phyloP scores from a whole-genome alignment of 2,888 invertebrate genomes.

The Branchellion lobata region DNA sequence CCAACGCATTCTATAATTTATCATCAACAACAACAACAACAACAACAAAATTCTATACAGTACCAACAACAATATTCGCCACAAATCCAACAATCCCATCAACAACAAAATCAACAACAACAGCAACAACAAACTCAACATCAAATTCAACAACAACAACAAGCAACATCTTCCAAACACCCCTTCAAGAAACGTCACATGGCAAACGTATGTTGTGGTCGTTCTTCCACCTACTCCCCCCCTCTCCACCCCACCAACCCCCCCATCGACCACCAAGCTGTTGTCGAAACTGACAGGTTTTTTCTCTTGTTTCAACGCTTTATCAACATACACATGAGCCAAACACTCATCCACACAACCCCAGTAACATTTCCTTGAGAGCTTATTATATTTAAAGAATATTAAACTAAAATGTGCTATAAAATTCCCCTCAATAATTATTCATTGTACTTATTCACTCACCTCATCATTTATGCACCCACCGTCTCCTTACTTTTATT shows the following conservation, averaged over 20 bases:
- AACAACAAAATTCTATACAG: background rate
- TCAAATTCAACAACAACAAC: background rate
- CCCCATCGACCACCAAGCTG: conserved; percentile 36
- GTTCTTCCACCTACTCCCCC: conserved; percentile 23
- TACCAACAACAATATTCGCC: no score
- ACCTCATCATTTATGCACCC: no score
- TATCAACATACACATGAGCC: no score
- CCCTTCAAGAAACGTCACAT: background rate
- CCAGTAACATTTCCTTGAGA: background rate
- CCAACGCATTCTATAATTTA: background rate
- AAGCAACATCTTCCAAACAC: background rate
- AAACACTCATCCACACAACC: background rate
- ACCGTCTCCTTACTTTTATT: no score
- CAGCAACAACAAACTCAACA: background rate
- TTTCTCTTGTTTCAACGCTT: no score
- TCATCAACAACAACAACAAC: background rate
- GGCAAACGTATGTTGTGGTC: background rate
- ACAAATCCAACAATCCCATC: background rate
- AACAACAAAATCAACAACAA: no score
- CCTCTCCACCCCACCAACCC: background rate
- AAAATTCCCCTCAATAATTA: no score
- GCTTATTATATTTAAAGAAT: background rate
- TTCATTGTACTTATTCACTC: no score
- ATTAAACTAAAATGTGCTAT: background rate
- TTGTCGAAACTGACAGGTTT: conserved; percentile 32